Percentiles rank a stretch among this genome's conserved stretches.
phyloP scores from a whole-genome alignment of 2,797 vertebrate species.

The Chaetophractus vellerosus region DNA sequence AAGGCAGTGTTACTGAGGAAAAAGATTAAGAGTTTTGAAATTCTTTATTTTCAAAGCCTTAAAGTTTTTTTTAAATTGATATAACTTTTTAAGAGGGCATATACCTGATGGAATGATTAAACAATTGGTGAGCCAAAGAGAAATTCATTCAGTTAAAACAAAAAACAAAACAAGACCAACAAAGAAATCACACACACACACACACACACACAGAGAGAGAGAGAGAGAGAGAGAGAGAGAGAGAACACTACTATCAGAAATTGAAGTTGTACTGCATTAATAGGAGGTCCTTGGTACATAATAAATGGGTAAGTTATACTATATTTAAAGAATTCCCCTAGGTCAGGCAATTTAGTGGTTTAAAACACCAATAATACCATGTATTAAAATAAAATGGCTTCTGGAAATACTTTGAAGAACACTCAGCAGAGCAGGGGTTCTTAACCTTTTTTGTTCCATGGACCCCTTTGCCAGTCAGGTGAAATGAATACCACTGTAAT shows the following conservation, averaged over 20 bases:
- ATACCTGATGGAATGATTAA: conserved; percentile 34
- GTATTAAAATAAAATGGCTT: conserved; percentile 48
- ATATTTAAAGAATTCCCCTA: not conserved
- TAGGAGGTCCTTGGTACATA: not conserved
- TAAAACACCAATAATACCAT: not conserved
- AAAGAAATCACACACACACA: not conserved
- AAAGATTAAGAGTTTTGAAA: conserved; percentile 29
- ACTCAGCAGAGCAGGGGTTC: not conserved
- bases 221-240: not conserved
- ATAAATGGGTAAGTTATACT: not conserved
- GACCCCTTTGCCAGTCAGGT: no score
- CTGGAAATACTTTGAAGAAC: conserved; percentile 46
- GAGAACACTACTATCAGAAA: not conserved
- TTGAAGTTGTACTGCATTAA: conserved; percentile 15
- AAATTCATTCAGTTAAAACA: conserved; percentile 59
- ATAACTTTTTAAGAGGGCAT: conserved; percentile 29
- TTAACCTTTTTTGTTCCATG: no score
- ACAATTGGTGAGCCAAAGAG: conserved; percentile 57
- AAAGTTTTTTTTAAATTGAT: conserved; percentile 31
- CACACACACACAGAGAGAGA: conserved; percentile 52
- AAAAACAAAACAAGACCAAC: conserved; percentile 64
- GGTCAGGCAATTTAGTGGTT: conserved; percentile 20
- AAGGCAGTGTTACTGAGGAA: conserved; percentile 90
- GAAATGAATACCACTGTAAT: no score
- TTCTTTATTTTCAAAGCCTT: conserved; percentile 57